Base-by-base conservation (phyloP, 2,888 invertebrate species). In the Electrophaes corylata region DNA sequence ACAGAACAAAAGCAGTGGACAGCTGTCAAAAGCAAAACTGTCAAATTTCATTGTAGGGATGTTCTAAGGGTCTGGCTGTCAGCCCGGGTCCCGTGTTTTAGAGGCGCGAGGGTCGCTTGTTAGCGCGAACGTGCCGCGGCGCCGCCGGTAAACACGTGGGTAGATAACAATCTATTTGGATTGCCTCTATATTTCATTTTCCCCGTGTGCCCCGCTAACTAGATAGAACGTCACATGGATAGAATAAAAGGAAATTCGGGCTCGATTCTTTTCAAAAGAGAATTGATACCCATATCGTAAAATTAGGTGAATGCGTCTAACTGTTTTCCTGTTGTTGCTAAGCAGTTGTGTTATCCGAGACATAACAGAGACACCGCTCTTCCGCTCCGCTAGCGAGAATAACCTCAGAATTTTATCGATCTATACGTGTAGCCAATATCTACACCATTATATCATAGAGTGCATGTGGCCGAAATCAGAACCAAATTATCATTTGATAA, bases 161-260 rank as follows among this genome's bases (percentile, higher is more conserved):
- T 88, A 87, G 92, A 92, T 92, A 92, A 91, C 92, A 88, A 92
- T 92, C 91, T 90, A 87, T 88, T 91, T 88, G 91, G 86, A 92
- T 92, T 92, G 92, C 88, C 88, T 88, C 90, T 91, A 91, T 92
- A 92, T 91, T 87, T 92, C 90, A 91, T 92, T 91, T 91, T 91
- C 90, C 86, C 87, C 82, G 83, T 81, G 75, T 77, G 73, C 76
- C 81, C 80, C 83, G 84, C 86, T 91, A 92, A 92, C 91, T 92
- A 88, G 91, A 89, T 86, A 84, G 81, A 87, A 84, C 83, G 72
- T 78, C 81, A 74, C 80, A 76, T 75, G 69, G 70, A 69, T 55
- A 31, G 55, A 74, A 79, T 75, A 63, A 59, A 60, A 69, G 73
- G 75, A 77, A 86, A 91, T 91, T 87, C 88, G 88, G 91, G 91